Evolutionary conservation across 1,140 invertebrate species (phyloP).

Genomic region (Subanguina moxae): DNA sequence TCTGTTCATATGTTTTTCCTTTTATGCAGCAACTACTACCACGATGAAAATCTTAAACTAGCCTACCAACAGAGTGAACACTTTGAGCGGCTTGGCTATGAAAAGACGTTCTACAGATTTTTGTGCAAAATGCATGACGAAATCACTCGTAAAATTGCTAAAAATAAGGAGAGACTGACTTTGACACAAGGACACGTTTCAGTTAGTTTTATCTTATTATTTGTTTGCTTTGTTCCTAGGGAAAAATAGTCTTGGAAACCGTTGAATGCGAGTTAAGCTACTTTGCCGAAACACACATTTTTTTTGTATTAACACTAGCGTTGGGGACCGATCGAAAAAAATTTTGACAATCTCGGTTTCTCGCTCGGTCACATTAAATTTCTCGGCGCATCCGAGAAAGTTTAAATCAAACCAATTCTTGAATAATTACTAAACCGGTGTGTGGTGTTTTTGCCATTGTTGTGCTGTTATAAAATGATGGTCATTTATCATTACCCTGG

Average conservation of each 20-base stretch:
- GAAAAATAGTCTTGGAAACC: too few species aligned
- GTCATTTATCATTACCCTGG: too few species aligned
- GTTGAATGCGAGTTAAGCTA: too few species aligned
- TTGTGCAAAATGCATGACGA: constrained; percentile 32
- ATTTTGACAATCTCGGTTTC: too few species aligned
- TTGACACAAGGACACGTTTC: constrained; percentile 30
- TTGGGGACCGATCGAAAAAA: too few species aligned
- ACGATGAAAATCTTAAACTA: constrained; percentile 42
- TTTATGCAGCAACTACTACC: constrained; percentile 31
- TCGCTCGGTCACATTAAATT: too few species aligned
- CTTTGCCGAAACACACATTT: not conserved
- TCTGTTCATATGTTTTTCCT: constrained; percentile 16
- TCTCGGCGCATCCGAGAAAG: too few species aligned
- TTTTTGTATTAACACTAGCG: not conserved
- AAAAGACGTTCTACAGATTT: constrained; percentile 36
- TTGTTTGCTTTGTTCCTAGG: too few species aligned
- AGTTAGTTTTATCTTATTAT: not conserved
- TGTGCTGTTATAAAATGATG: too few species aligned
- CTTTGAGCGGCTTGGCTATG: constrained; percentile 40
- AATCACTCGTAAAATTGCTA: constrained; percentile 37
- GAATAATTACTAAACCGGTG: too few species aligned
- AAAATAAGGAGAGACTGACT: constrained; percentile 39
- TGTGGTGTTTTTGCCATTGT: too few species aligned
- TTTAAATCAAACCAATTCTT: too few species aligned
- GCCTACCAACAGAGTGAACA: constrained; percentile 31